Conservation (phyloP, 2,113 vertebrate species). For the Austrofundulus limnaeus region DNA sequence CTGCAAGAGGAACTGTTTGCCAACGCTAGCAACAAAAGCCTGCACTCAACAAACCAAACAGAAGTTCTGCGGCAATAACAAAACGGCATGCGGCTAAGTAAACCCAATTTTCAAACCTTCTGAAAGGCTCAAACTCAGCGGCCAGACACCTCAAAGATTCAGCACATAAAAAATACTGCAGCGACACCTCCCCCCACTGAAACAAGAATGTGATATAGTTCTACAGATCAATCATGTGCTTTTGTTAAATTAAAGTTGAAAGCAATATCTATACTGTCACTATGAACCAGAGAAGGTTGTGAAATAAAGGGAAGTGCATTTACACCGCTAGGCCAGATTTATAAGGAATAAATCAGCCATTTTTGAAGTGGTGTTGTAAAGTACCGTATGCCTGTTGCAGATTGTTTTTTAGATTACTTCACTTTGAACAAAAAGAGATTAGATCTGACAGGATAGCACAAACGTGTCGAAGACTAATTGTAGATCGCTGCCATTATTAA, state of each 20-base stretch:
- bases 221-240: too few relatives aligned
- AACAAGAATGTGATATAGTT: not conserved
- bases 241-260: not conserved
- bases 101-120: slow-evolving; percentile 20
- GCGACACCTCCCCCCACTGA: not conserved
- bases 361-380: too few relatives aligned
- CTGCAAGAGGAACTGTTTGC: slow-evolving; percentile 30
- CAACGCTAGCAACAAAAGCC: slow-evolving; percentile 20
- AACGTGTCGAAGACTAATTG: too few relatives aligned
- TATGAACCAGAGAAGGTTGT: slow-evolving; percentile 12
- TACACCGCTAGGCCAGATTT: not conserved
- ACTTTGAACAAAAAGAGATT: too few relatives aligned
- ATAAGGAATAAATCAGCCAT: too few relatives aligned
- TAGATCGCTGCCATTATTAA: too few relatives aligned
- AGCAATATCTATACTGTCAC: slow-evolving; percentile 6
- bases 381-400: too few relatives aligned
- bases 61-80: slow-evolving; percentile 2
- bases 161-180: slow-evolving; percentile 38
- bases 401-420: too few relatives aligned
- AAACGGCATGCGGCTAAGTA: not conserved
- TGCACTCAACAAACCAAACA: slow-evolving; percentile 21
- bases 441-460: too few relatives aligned
- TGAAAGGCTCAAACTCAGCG: slow-evolving; percentile 25
- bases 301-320: too few relatives aligned
- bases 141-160: slow-evolving; percentile 43